phyloP scores from a whole-genome alignment of 2,888 invertebrate genomes.

The Drosophila neoperkinsi region DNA sequence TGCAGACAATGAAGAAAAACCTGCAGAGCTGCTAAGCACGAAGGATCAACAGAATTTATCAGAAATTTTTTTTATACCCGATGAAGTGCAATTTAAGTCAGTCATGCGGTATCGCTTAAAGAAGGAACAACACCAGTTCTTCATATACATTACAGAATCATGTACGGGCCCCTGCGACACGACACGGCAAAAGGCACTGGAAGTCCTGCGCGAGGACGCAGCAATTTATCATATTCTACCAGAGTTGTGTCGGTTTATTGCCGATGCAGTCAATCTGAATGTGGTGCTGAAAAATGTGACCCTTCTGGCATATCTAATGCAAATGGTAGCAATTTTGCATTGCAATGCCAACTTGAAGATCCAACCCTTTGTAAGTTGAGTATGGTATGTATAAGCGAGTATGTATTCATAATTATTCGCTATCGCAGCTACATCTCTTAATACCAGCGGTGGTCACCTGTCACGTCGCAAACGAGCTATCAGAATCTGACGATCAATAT shows the following conservation, averaged over 20 bases:
- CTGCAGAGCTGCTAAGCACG: neutral
- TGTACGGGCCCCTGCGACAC: neutral
- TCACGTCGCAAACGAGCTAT: neutral
- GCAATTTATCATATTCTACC: slow-evolving; percentile 1
- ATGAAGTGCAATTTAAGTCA: neutral
- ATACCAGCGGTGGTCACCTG: slow-evolving; percentile 1
- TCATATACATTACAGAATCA: neutral
- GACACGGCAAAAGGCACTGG: neutral
- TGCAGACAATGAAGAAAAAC: too few species aligned
- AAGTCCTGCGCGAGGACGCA: neutral
- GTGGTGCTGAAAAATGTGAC: rapidly evolving
- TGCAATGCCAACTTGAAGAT: neutral
- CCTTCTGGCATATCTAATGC: neutral
- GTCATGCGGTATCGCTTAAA: neutral
- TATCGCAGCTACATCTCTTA: neutral
- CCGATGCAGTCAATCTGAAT: neutral
- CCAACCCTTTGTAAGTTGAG: neutral
- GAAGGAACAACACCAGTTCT: neutral
- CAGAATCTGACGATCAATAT: rapidly evolving
- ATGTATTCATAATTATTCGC: neutral
- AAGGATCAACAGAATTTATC: too few species aligned
- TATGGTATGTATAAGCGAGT: too few species aligned
- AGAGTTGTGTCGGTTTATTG: neutral
- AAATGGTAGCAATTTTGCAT: neutral
- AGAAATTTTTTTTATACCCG: neutral